These are phyloP conservation scores for Micronycteris hirsuta DNA, from an alignment of 2,113 vertebrate species.

Conservation along the genomic window DNA sequence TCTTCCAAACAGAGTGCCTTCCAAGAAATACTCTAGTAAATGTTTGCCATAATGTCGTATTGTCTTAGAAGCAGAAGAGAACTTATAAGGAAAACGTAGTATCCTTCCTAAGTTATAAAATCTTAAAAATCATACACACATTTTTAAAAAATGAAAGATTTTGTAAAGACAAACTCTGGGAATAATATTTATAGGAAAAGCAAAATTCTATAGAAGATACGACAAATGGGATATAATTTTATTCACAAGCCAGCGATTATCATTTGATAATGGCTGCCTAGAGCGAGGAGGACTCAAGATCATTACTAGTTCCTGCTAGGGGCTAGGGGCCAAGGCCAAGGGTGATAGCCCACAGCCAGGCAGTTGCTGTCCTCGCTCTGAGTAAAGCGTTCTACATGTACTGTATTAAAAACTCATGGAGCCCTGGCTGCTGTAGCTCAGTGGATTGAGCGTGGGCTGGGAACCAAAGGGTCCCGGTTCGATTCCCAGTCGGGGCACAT, in stretches of 20 bases:
- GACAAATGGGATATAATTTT: not conserved
- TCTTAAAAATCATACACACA: not conserved
- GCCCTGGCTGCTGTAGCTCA: too few species aligned
- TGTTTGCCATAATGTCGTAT: not conserved
- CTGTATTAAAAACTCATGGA: not conserved
- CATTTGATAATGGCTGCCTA: not conserved
- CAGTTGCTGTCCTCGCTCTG: not conserved
- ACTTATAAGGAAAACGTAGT: not conserved
- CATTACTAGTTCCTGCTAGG: not conserved
- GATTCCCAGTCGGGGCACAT: too few species aligned
- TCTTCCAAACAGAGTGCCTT: not conserved
- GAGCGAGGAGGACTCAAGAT: not conserved
- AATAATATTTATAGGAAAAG: not conserved
- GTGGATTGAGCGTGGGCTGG: too few species aligned
- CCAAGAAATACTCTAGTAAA: not conserved
- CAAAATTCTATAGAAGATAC: not conserved
- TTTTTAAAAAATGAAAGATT: not conserved
- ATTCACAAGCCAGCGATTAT: not conserved
- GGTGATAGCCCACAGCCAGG: not conserved
- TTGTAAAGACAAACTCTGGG: not conserved
- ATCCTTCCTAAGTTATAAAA: not conserved
- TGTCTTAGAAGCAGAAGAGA: not conserved
- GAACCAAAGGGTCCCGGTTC: too few species aligned
- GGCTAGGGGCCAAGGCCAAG: not conserved
- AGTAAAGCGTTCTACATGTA: not conserved